Percentiles rank a stretch among this genome's conserved stretches.
These are phyloP conservation scores for Saccopteryx bilineata DNA, from an alignment of 2,113 vertebrate genomes.

Conservation along the genomic window DNA sequence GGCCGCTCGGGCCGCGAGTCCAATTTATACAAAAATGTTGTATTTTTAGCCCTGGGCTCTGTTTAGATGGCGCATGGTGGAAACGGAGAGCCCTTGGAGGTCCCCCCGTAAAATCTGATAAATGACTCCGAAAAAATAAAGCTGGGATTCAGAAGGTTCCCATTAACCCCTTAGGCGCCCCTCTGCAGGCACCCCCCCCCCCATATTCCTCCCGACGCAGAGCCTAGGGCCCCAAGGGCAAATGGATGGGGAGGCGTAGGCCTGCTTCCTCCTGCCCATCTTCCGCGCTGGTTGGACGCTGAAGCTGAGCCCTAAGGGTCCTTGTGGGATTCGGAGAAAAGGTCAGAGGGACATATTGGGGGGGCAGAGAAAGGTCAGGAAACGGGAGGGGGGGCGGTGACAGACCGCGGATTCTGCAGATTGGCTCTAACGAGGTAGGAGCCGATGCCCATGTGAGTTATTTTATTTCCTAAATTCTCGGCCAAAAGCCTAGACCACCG, in stretches of 20 bases:
- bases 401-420: slow-evolving; percentile 39
- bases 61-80: slow-evolving; percentile 91
- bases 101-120: slow-evolving; percentile 92
- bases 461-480: slow-evolving; percentile 79
- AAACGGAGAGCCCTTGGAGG: slow-evolving; percentile 92
- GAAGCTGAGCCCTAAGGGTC: neutral
- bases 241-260: neutral
- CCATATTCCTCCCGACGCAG: neutral
- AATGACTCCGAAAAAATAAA: slow-evolving; percentile 92
- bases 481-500: slow-evolving; percentile 73
- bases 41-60: slow-evolving; percentile 96
- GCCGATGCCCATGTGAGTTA: slow-evolving; percentile 24
- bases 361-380: slow-evolving; percentile 46
- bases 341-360: slow-evolving; percentile 18
- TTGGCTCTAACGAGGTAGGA: slow-evolving; percentile 46
- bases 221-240: neutral
- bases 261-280: neutral
- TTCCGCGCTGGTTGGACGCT: neutral
- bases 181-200: neutral
- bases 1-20: slow-evolving; percentile 91
- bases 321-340: slow-evolving; percentile 2
- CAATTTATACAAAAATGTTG: slow-evolving; percentile 96
- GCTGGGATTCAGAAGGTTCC: slow-evolving; percentile 87
- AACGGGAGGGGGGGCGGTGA: neutral
- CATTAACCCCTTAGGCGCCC: slow-evolving; percentile 88